Percentiles rank a stretch among this genome's conserved stretches.
Evolutionary conservation across 2,888 invertebrate genomes (phyloP).

Genomic region (Isotomurus palustris): DNA sequence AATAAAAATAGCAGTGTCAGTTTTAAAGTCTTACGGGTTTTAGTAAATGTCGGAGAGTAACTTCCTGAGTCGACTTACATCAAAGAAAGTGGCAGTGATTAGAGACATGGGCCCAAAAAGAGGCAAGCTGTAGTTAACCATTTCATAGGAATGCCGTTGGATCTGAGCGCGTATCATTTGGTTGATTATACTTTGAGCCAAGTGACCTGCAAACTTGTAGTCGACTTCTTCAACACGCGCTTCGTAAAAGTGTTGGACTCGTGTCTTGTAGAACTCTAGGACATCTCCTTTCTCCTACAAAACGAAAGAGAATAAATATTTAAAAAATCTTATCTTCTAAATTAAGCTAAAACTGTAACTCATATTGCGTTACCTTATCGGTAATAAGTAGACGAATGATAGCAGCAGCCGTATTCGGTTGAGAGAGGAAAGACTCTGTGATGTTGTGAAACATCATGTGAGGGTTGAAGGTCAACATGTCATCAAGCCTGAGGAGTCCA

Average conservation of each 20-base stretch:
- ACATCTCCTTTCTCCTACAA: slow-evolving; percentile 65
- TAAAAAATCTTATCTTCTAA: background rate
- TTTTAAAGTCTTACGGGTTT: background rate
- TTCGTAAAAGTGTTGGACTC: slow-evolving; percentile 80
- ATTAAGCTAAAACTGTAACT: background rate
- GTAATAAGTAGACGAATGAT: slow-evolving; percentile 79
- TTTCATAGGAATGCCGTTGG: slow-evolving; percentile 45
- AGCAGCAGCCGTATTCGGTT: slow-evolving; percentile 66
- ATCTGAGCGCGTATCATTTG: slow-evolving; percentile 47
- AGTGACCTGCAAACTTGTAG: slow-evolving; percentile 74
- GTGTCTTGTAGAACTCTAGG: slow-evolving; percentile 79
- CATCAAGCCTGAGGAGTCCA: slow-evolving; percentile 74
- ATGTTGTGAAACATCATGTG: slow-evolving; percentile 81
- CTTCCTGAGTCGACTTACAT: slow-evolving; percentile 35
- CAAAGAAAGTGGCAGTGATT: slow-evolving; percentile 44
- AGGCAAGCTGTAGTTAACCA: slow-evolving; percentile 44
- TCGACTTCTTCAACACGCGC: slow-evolving; percentile 81
- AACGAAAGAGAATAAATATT: slow-evolving; percentile 17
- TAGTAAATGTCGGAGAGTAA: background rate
- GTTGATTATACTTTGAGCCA: slow-evolving; percentile 60
- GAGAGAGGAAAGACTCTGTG: slow-evolving; percentile 68
- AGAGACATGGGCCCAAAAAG: slow-evolving; percentile 44
- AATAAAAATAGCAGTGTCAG: background rate
- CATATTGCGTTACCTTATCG: slow-evolving; percentile 56
- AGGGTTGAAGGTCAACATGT: slow-evolving; percentile 85